Conservation (phyloP, 2,113 vertebrate genomes). For the Furnarius figulus region DNA sequence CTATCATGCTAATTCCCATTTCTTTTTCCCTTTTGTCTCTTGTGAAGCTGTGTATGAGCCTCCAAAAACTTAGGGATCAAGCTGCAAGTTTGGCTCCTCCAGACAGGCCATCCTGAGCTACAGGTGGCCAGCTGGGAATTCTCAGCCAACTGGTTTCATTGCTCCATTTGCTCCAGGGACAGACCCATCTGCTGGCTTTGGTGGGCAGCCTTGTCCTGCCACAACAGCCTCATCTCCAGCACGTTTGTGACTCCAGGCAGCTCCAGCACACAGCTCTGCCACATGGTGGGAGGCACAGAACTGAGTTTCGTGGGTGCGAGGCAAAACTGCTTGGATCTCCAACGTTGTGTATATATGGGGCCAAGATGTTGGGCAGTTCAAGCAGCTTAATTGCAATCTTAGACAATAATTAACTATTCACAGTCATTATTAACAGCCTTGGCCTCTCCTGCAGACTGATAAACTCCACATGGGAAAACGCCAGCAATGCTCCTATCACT, state of each 20-base stretch:
- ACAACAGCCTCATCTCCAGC: neutral
- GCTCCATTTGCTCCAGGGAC: neutral
- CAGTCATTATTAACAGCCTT: neutral
- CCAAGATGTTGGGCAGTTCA: neutral
- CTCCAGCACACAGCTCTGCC: neutral
- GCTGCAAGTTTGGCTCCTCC: neutral
- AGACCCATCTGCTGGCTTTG: neutral
- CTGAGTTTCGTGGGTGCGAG: neutral
- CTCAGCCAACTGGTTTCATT: neutral
- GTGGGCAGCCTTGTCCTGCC: neutral
- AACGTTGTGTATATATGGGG: neutral
- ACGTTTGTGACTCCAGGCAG: neutral
- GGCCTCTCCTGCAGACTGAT: neutral
- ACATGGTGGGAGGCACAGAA: neutral
- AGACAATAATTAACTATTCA: neutral
- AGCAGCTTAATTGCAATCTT: neutral
- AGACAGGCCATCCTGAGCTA: neutral
- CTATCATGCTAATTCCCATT: neutral
- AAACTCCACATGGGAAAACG: neutral
- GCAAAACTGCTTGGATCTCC: neutral
- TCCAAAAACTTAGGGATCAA: neutral
- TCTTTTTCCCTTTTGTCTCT: neutral
- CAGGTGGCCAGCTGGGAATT: neutral
- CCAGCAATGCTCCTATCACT: neutral
- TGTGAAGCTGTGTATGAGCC: neutral